These are phyloP conservation scores for Phanerotoma sp. DNA, from an alignment of 2,888 invertebrate species.

Conservation along the genomic window DNA sequence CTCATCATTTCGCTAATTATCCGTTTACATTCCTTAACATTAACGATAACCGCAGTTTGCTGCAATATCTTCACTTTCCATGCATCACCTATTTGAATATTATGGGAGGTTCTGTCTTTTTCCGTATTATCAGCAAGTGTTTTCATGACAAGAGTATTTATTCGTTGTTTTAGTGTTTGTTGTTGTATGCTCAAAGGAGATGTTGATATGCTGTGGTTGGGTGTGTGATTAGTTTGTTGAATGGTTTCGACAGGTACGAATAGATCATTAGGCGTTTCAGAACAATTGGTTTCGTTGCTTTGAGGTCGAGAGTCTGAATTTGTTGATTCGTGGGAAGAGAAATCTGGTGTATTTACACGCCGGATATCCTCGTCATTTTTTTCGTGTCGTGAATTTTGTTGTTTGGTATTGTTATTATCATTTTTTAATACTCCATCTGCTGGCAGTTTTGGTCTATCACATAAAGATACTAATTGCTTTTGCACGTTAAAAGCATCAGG, in stretches of 20 bases:
- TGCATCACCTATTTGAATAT: slow-evolving; percentile 64
- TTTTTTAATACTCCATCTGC: no score
- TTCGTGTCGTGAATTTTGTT: slow-evolving; percentile 21
- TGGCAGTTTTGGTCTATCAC: slow-evolving; percentile 69
- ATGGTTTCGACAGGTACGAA: slow-evolving; percentile 42
- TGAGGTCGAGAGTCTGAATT: slow-evolving; percentile 36
- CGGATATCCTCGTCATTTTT: slow-evolving; percentile 34
- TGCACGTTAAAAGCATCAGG: slow-evolving; percentile 94
- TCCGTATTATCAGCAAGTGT: slow-evolving; percentile 85
- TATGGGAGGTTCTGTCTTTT: slow-evolving; percentile 60
- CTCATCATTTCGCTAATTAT: slow-evolving; percentile 74
- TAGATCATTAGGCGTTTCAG: slow-evolving; percentile 13
- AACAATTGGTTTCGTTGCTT: slow-evolving; percentile 25
- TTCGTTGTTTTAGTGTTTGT: slow-evolving; percentile 83
- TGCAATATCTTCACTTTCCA: slow-evolving; percentile 83
- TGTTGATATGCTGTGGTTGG: no score
- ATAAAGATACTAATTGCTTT: slow-evolving; percentile 83
- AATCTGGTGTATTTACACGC: neutral
- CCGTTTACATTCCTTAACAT: slow-evolving; percentile 74
- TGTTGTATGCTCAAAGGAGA: slow-evolving; percentile 52
- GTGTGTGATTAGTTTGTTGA: slow-evolving; percentile 38
- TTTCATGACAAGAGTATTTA: slow-evolving; percentile 84
- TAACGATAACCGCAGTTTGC: slow-evolving; percentile 79
- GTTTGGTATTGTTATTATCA: no score
- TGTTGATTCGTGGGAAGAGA: slow-evolving; percentile 14